These are phyloP conservation scores for Uria lomvia DNA, from an alignment of 2,113 vertebrate species.

Conservation along the genomic window DNA sequence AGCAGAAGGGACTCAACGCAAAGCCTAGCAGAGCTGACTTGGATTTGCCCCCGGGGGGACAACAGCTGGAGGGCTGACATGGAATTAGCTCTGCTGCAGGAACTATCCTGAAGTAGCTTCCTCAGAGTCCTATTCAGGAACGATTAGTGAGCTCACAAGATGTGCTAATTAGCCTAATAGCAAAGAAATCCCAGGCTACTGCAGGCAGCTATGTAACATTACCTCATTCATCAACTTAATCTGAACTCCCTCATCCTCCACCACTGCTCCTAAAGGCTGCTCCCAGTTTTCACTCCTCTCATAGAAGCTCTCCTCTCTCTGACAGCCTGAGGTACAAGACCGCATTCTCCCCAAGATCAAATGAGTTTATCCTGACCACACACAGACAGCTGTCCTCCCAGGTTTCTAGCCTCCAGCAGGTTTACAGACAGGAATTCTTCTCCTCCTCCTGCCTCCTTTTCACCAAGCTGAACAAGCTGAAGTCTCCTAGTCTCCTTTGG, in stretches of 20 bases:
- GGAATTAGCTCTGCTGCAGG: slow-evolving; percentile 42
- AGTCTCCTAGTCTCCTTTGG: background rate
- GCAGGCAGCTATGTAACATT: slow-evolving; percentile 27
- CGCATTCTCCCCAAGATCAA: background rate
- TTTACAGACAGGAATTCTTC: background rate
- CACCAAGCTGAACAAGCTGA: background rate
- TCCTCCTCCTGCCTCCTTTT: background rate
- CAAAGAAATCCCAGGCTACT: slow-evolving; percentile 30
- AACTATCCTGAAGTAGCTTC: slow-evolving; percentile 15
- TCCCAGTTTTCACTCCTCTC: background rate
- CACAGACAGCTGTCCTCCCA: background rate
- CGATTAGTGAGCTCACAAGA: slow-evolving; percentile 55
- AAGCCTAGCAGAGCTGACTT: background rate
- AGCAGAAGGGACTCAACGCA: background rate
- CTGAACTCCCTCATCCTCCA: slow-evolving; percentile 25
- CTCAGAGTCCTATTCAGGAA: slow-evolving; percentile 44
- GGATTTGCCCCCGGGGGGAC: background rate
- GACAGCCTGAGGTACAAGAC: background rate
- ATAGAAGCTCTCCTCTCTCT: background rate
- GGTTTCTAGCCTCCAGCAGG: background rate
- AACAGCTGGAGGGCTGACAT: slow-evolving; percentile 13
- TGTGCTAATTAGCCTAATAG: slow-evolving; percentile 45
- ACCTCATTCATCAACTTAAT: slow-evolving; percentile 49
- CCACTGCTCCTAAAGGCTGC: background rate
- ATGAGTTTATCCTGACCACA: background rate